These are phyloP conservation scores for Bradypus variegatus DNA, from an alignment of 2,797 vertebrate species.

Conservation along the genomic window DNA sequence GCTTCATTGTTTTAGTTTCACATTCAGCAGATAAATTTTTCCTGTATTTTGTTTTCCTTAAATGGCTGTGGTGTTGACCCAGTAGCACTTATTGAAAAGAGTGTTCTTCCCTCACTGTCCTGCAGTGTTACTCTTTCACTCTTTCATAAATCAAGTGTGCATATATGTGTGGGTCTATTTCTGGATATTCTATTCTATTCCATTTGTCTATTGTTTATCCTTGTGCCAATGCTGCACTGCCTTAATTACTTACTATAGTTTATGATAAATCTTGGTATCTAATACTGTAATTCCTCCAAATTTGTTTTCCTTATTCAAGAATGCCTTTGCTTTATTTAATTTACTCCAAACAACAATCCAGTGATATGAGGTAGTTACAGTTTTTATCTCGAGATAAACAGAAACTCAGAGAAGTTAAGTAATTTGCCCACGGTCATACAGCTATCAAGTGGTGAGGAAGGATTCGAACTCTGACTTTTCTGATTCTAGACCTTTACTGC, in stretches of 20 bases:
- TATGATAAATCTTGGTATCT: neutral
- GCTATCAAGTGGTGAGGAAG: neutral
- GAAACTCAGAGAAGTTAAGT: neutral
- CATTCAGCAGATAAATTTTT: neutral
- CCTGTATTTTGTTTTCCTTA: neutral
- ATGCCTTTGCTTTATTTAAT: neutral
- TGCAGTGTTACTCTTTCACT: neutral
- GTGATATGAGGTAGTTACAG: neutral
- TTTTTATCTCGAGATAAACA: constrained; percentile 5
- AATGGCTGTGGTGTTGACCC: neutral
- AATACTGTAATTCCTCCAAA: neutral
- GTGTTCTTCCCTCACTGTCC: neutral
- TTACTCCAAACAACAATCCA: neutral
- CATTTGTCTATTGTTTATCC: neutral
- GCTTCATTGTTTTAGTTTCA: neutral
- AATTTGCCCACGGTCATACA: neutral
- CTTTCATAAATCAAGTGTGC: neutral
- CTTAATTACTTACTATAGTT: neutral
- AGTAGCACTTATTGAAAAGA: neutral
- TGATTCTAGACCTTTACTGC: neutral
- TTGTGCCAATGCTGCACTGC: neutral
- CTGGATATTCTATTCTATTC: neutral
- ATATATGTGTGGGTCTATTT: neutral
- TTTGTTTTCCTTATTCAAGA: neutral
- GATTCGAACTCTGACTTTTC: neutral